These are phyloP conservation scores for Phocoena phocoena DNA, from an alignment of 2,113 vertebrate species.

Conservation along the genomic window DNA sequence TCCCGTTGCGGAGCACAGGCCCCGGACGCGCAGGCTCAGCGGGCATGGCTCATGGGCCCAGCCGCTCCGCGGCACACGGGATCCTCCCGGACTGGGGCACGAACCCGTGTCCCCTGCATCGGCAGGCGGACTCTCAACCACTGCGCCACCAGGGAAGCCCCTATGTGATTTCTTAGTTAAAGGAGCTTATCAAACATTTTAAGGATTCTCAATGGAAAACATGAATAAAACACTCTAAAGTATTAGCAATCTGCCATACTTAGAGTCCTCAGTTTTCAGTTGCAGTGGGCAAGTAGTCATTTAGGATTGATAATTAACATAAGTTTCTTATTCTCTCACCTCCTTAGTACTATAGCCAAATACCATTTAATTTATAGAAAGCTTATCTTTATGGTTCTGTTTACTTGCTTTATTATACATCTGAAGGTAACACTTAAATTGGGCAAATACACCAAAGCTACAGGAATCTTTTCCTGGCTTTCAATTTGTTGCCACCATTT, in stretches of 20 bases:
- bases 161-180: neutral
- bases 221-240: conserved; percentile 6
- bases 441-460: neutral
- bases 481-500: neutral
- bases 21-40: too few relatives aligned
- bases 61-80: too few relatives aligned
- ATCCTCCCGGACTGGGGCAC: too few relatives aligned
- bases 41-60: too few relatives aligned
- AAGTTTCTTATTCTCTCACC: neutral
- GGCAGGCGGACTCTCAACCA: too few relatives aligned
- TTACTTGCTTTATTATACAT: neutral
- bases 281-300: neutral
- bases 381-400: neutral
- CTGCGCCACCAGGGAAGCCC: too few relatives aligned
- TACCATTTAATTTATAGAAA: neutral
- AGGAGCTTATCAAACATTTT: neutral
- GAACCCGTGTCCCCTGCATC: too few relatives aligned
- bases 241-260: neutral
- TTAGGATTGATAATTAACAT: neutral
- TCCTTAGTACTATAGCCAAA: neutral
- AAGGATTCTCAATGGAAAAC: conserved; percentile 34
- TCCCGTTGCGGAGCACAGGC: too few relatives aligned
- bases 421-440: neutral
- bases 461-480: neutral
- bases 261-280: neutral